Evolutionary conservation across 2,797 vertebrate genomes (phyloP).

Genomic region (Naso thynnoides): DNA sequence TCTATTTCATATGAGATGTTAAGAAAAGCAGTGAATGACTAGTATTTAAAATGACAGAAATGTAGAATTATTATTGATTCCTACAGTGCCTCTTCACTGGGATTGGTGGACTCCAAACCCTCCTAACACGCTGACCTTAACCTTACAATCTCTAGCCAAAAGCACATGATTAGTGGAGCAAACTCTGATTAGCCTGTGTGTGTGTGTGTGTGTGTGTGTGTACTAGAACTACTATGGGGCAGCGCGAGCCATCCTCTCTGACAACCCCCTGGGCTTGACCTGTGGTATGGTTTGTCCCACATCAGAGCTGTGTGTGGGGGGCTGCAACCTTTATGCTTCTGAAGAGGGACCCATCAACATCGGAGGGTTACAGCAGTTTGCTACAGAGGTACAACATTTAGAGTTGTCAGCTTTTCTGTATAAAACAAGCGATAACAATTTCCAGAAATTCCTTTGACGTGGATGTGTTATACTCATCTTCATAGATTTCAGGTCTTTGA

Average conservation of each 20-base stretch:
- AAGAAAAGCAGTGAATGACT: too few relatives aligned
- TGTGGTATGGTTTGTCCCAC: constrained; percentile 97
- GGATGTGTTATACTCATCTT: too few relatives aligned
- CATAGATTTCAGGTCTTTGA: too few relatives aligned
- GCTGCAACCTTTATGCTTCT: constrained; percentile 93
- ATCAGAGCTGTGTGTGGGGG: constrained; percentile 95
- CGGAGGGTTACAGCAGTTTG: constrained; percentile 96
- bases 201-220: constrained; percentile 15
- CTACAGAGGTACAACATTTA: constrained; percentile 88
- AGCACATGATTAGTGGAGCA: too few relatives aligned
- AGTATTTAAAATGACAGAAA: too few relatives aligned
- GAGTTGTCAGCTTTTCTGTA: background rate
- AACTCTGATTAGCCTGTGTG: too few relatives aligned
- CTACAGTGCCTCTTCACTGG: too few relatives aligned
- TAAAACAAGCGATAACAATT: background rate
- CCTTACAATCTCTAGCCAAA: too few relatives aligned
- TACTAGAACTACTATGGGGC: constrained; percentile 90
- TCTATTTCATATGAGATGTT: too few relatives aligned
- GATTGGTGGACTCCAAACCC: too few relatives aligned
- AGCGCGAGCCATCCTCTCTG: constrained; percentile 92
- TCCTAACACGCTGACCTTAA: too few relatives aligned
- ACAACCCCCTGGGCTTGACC: constrained; percentile 96
- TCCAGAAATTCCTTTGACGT: background rate
- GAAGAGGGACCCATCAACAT: constrained; percentile 98
- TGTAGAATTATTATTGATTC: too few relatives aligned